These are phyloP conservation scores for Malurus alboscapulatus DNA, from an alignment of 2,113 vertebrate genomes.

Conservation along the genomic window DNA sequence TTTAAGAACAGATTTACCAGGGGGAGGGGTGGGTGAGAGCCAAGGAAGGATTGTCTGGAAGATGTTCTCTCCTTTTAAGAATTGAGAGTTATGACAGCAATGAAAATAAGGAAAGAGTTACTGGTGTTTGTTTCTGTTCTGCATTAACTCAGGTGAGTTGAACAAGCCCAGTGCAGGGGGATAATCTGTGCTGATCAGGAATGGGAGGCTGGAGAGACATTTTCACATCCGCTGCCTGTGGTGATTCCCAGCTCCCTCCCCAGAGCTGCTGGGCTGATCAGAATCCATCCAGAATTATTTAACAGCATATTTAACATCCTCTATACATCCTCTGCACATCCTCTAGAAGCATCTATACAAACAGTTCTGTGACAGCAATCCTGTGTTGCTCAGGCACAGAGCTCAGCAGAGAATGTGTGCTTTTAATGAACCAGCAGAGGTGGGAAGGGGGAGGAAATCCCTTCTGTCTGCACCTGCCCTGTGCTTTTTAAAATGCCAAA, in stretches of 20 bases:
- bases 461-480: background rate
- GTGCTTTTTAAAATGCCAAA: background rate
- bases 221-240: background rate
- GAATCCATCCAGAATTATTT: background rate
- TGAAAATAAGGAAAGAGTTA: background rate
- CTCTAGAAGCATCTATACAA: fast-evolving
- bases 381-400: background rate
- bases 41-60: background rate
- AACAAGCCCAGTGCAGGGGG: background rate
- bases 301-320: background rate
- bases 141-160: background rate
- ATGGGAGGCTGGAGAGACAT: background rate
- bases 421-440: background rate
- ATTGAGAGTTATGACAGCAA: background rate
- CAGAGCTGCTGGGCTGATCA: background rate
- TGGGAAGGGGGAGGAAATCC: fast-evolving
- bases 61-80: background rate
- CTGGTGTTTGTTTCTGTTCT: background rate
- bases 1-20: background rate
- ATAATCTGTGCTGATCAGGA: background rate
- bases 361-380: fast-evolving
- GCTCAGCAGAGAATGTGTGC: background rate
- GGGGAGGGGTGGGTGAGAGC: too few species aligned
- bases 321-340: background rate
- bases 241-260: background rate